These are phyloP conservation scores for Sycophaga agraensis DNA, from an alignment of 1,140 invertebrate species.

Conservation along the genomic window DNA sequence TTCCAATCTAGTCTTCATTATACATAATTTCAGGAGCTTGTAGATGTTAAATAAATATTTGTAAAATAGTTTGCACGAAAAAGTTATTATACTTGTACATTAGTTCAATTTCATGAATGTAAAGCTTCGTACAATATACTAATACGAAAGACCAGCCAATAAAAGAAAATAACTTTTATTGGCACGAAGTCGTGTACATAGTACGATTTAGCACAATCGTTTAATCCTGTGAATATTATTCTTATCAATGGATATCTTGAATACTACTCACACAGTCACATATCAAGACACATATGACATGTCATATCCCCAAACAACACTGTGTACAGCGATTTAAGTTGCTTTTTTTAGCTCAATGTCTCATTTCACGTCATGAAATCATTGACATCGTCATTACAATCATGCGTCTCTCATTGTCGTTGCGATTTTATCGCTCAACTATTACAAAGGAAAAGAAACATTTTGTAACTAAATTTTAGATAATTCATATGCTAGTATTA, in stretches of 20 bases:
- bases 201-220: background rate
- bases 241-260: constrained; percentile 3
- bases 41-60: constrained; percentile 17
- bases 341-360: constrained; percentile 30
- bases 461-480: too few species aligned
- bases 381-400: constrained; percentile 28
- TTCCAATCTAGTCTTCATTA: constrained; percentile 21
- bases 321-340: constrained; percentile 29
- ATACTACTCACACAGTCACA: constrained; percentile 1
- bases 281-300: too few species aligned
- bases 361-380: constrained; percentile 29
- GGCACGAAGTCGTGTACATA: too few species aligned
- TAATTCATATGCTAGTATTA: too few species aligned
- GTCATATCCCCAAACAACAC: constrained; percentile 3
- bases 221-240: constrained; percentile 6
- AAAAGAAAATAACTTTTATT: constrained; percentile 17
- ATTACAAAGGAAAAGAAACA: too few species aligned
- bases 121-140: too few species aligned
- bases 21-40: constrained; percentile 7
- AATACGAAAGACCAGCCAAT: constrained; percentile 10
- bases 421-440: too few species aligned
- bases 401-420: constrained; percentile 12
- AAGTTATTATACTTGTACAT: too few species aligned
- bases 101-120: too few species aligned
- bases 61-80: too few species aligned